Evolutionary conservation across 37 sponge, comb jelly and placozoan species (phyloP).

Genomic region (Mnemiopsis leidyi): DNA sequence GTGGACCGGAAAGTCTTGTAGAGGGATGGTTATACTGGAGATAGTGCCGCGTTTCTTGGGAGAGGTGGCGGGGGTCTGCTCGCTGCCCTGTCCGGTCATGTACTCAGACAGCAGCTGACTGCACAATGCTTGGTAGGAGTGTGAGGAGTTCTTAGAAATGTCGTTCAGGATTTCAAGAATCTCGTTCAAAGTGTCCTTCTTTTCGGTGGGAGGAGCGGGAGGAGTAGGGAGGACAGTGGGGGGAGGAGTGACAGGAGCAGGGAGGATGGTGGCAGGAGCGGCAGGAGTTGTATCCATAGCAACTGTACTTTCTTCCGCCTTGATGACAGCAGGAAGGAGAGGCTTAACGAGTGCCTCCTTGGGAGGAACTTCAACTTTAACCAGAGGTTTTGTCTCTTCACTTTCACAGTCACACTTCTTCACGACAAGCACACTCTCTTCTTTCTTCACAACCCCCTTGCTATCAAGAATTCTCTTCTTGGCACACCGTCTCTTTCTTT

Average conservation of each 20-base stretch:
- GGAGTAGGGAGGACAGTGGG: background rate
- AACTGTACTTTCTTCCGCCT: background rate
- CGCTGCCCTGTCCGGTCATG: slow-evolving; percentile 5
- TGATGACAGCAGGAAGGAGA: background rate
- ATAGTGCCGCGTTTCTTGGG: background rate
- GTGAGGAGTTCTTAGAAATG: background rate
- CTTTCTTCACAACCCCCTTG: background rate
- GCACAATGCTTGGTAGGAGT: slow-evolving; percentile 23
- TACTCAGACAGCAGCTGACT: slow-evolving; percentile 52
- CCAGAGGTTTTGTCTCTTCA: background rate
- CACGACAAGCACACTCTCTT: background rate
- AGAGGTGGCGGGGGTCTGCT: background rate
- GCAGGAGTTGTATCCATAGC: background rate
- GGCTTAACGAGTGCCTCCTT: background rate
- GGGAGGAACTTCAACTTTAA: background rate
- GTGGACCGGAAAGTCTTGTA: slow-evolving; percentile 18
- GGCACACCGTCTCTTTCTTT: background rate
- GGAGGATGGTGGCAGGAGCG: background rate
- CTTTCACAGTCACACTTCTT: background rate
- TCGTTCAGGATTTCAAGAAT: slow-evolving; percentile 47
- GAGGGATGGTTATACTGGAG: background rate
- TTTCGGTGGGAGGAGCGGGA: background rate
- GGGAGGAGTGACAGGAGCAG: background rate
- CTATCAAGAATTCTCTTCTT: background rate
- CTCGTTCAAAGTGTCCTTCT: background rate